Conservation (phyloP, 1,140 invertebrate genomes). For the Ceratina australensis region DNA sequence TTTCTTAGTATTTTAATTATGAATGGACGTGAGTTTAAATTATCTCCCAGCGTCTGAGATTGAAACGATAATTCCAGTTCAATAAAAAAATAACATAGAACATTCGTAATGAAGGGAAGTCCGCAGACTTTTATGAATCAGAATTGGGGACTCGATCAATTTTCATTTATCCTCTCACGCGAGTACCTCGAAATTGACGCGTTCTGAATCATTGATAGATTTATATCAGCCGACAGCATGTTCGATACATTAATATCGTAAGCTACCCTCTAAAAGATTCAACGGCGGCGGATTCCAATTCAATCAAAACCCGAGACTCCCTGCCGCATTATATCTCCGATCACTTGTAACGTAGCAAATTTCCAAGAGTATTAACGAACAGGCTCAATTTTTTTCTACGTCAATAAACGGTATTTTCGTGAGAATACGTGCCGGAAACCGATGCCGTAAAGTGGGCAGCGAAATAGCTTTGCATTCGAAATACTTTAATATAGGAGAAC, state of each 20-base stretch:
- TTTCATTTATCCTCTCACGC: constrained; percentile 27
- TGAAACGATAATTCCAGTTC: too few species aligned
- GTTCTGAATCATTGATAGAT: constrained; percentile 39
- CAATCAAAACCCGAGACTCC: constrained; percentile 12
- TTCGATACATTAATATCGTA: constrained; percentile 24
- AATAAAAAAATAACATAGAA: background rate
- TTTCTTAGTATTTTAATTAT: too few species aligned
- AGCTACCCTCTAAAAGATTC: constrained; percentile 27
- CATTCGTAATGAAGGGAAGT: background rate
- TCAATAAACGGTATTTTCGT: background rate
- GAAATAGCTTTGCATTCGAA: constrained; percentile 73
- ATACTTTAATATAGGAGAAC: constrained; percentile 72
- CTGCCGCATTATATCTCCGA: background rate
- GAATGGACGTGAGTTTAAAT: too few species aligned
- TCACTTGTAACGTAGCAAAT: background rate
- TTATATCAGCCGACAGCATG: constrained; percentile 15
- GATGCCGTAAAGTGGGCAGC: constrained; percentile 33
- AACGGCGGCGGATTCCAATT: constrained; percentile 6
- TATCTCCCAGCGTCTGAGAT: too few species aligned
- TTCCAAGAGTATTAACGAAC: background rate
- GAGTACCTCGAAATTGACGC: constrained; percentile 13
- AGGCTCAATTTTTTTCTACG: background rate
- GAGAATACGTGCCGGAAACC: constrained; percentile 27
- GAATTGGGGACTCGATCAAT: constrained; percentile 28
- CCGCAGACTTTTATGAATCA: constrained; percentile 23